phyloP scores from a whole-genome alignment of 2,888 invertebrate genomes.

The Omphaloscelis lunosa region DNA sequence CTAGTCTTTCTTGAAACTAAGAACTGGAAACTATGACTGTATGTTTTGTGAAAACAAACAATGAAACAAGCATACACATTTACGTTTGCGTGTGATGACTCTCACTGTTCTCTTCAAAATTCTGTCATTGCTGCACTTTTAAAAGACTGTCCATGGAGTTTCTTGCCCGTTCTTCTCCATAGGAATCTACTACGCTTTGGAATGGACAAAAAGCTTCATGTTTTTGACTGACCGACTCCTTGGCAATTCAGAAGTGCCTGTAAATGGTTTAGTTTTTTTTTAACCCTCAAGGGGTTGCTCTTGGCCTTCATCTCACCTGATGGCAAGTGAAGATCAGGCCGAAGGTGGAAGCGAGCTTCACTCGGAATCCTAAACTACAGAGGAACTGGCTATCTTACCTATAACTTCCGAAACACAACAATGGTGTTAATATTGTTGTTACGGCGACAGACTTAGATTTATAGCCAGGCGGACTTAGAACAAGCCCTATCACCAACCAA shows the following conservation, averaged over 20 bases:
- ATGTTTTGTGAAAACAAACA: conserved; percentile 41
- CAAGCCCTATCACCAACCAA: no score
- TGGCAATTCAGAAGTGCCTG: neutral
- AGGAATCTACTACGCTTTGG: neutral
- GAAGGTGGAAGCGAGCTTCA: no score
- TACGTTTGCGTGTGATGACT: conserved; percentile 7
- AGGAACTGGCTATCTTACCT: no score
- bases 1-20: conserved; percentile 28
- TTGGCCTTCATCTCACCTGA: no score
- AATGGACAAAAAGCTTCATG: neutral
- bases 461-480: no score
- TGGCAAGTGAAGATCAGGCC: no score
- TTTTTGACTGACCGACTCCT: neutral
- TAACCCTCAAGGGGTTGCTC: no score
- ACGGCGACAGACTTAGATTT: no score
- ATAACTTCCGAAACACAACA: no score
- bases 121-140: neutral
- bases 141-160: neutral
- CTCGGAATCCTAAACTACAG: no score
- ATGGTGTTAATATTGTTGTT: no score
- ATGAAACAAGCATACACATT: neutral
- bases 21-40: neutral
- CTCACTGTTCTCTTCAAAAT: neutral
- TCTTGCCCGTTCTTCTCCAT: neutral
- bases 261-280: neutral